Percentiles rank a stretch among this genome's conserved stretches.
Evolutionary conservation across 2,888 invertebrate genomes (phyloP).

Genomic region (Agrochola macilenta): DNA sequence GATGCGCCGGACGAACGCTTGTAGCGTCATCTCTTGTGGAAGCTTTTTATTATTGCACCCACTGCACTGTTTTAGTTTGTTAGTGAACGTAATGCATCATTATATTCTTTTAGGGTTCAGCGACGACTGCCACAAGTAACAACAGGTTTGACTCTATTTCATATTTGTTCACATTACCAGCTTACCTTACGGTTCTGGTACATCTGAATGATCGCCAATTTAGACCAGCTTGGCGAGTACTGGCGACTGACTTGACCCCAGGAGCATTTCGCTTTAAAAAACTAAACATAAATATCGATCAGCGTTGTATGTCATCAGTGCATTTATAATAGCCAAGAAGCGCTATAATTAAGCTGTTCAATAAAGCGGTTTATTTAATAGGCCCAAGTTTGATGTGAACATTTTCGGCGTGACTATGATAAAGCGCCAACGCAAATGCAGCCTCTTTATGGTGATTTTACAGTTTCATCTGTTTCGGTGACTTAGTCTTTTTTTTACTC

Average conservation of each 20-base stretch:
- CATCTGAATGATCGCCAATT: no score
- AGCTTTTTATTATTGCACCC: neutral
- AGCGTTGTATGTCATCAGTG: neutral
- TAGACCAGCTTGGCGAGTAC: no score
- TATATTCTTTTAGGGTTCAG: neutral
- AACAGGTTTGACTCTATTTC: no score
- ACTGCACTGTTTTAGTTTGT: neutral
- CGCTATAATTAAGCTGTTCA: neutral
- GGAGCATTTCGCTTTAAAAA: neutral
- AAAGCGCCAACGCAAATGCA: conserved; percentile 11
- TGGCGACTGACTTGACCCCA: no score
- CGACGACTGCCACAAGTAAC: neutral
- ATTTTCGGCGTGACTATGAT: neutral
- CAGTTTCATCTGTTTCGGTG: conserved; percentile 5
- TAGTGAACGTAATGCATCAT: neutral
- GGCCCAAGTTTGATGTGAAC: neutral
- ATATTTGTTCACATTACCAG: no score
- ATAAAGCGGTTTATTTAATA: conserved; percentile 7
- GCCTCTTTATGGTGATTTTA: conserved; percentile 3
- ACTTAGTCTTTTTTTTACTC: conserved; percentile 4
- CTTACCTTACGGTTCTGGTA: no score
- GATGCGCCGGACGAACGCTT: no score
- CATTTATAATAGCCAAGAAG: neutral
- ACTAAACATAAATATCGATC: no score
- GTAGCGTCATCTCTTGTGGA: neutral